Conservation (phyloP, 2,113 vertebrate species). For the Bos indicus region DNA sequence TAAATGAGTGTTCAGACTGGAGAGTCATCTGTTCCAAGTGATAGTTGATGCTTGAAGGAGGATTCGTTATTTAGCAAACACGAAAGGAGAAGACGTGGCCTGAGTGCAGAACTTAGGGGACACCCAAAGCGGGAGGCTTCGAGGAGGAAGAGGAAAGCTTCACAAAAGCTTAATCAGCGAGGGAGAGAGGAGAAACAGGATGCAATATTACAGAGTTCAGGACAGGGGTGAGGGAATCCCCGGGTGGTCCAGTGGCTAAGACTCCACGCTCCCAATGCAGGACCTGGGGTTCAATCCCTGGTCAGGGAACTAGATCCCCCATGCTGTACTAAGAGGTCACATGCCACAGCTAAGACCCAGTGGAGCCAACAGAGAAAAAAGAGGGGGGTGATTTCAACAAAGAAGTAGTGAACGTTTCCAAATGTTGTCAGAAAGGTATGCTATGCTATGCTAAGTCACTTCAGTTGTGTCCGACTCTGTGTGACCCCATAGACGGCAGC, state of each 20-base stretch:
- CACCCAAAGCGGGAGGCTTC: too few species aligned
- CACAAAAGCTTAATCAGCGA: neutral
- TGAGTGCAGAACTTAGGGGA: neutral
- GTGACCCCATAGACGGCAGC: too few species aligned
- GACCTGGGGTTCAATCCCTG: neutral
- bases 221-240: neutral
- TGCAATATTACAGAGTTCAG: neutral
- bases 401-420: neutral
- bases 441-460: too few species aligned
- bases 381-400: neutral
- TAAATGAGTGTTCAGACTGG: neutral
- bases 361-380: neutral
- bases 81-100: neutral
- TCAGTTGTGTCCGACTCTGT: too few species aligned
- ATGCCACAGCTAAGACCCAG: neutral
- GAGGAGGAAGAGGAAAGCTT: neutral
- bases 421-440: neutral
- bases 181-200: neutral
- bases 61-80: neutral
- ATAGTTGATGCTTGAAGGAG: neutral
- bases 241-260: neutral
- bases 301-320: neutral
- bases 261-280: neutral
- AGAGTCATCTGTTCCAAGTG: neutral
- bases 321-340: neutral